Evolutionary conservation across 2,888 invertebrate species (phyloP).

Genomic region (Hyalella azteca): DNA sequence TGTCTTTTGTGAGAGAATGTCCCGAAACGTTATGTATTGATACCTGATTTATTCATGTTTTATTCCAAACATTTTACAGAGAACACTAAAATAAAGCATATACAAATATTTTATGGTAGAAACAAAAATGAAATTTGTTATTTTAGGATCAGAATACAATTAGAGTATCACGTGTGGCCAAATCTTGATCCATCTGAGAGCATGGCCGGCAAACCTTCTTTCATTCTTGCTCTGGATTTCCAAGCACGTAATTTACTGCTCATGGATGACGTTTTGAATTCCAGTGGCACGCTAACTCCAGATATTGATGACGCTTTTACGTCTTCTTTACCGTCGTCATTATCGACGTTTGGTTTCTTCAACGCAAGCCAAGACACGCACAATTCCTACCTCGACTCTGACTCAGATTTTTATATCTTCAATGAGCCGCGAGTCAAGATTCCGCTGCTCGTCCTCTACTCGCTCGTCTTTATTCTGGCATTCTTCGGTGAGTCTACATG

Average conservation of each 20-base stretch:
- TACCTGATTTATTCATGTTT: too few species aligned
- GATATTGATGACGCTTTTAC: background rate
- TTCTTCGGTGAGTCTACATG: conserved; percentile 47
- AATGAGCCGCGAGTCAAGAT: conserved; percentile 47
- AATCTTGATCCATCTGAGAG: too few species aligned
- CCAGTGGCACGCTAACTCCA: background rate
- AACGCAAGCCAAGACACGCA: background rate
- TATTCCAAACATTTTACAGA: too few species aligned
- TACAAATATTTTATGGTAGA: too few species aligned
- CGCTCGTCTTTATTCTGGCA: conserved; percentile 46
- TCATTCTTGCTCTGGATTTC: background rate
- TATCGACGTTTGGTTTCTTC: background rate
- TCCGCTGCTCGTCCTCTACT: conserved; percentile 49
- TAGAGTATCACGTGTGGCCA: too few species aligned
- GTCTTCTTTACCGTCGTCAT: background rate
- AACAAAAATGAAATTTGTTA: too few species aligned
- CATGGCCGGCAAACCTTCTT: too few species aligned
- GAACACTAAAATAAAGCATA: too few species aligned
- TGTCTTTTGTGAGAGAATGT: too few species aligned
- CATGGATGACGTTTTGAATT: background rate
- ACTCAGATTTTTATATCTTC: conserved; percentile 42
- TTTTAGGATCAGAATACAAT: too few species aligned
- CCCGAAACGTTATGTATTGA: too few species aligned
- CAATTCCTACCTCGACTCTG: background rate
- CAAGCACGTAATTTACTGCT: background rate